These are phyloP conservation scores for Lathronympha strigana DNA, from an alignment of 2,888 invertebrate species.

Conservation along the genomic window DNA sequence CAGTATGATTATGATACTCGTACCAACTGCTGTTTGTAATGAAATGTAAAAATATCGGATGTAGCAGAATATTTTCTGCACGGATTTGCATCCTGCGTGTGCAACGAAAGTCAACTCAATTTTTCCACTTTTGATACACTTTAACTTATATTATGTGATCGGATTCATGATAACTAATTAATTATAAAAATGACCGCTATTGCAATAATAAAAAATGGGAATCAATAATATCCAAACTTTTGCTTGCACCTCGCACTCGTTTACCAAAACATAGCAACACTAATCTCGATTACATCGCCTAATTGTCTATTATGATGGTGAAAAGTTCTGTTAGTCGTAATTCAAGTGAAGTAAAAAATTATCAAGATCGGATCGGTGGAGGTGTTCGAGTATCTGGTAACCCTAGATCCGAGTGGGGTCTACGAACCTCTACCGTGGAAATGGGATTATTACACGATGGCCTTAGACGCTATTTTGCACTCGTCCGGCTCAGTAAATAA, in stretches of 20 bases:
- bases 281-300: slow-evolving; percentile 15
- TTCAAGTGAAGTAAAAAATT: slow-evolving; percentile 21
- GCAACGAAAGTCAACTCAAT: background rate
- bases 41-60: background rate
- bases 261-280: slow-evolving; percentile 7
- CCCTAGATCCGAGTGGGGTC: slow-evolving; percentile 42
- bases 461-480: slow-evolving; percentile 70
- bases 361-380: slow-evolving; percentile 30
- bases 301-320: slow-evolving; percentile 10
- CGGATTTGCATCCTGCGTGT: background rate
- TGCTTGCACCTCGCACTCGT: background rate
- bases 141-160: too few relatives aligned
- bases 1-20: too few relatives aligned
- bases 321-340: slow-evolving; percentile 19
- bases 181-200: too few relatives aligned
- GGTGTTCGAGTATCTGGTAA: slow-evolving; percentile 36
- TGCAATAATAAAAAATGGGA: background rate
- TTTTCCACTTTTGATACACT: background rate
- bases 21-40: background rate
- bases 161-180: background rate
- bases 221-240: too few relatives aligned
- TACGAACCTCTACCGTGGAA: slow-evolving; percentile 65
- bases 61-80: background rate
- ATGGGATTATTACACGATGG: slow-evolving; percentile 77
- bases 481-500: slow-evolving; percentile 59